phyloP scores from a whole-genome alignment of 2,113 vertebrate species.

The Australoheros scitulus region DNA sequence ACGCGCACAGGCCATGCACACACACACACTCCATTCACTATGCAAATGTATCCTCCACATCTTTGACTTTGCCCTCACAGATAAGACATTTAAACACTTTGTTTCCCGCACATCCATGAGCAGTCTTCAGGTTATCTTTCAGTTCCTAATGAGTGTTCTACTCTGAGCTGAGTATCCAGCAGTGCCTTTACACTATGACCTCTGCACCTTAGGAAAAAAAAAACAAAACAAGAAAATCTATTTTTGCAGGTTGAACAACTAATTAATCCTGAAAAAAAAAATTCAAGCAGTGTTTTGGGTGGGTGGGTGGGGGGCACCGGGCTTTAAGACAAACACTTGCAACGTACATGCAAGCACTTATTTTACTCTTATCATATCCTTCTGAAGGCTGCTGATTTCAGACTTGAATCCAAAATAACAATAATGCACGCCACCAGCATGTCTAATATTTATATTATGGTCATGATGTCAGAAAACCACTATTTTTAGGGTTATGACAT shows the following conservation, averaged over 20 bases:
- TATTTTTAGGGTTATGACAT: neutral
- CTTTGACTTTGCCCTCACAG: neutral
- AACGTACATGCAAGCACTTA: too few relatives aligned
- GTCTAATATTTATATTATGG: neutral
- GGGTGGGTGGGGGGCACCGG: too few relatives aligned
- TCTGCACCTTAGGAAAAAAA: too few relatives aligned
- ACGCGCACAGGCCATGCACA: neutral
- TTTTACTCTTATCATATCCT: too few relatives aligned
- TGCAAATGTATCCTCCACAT: neutral
- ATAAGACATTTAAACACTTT: neutral
- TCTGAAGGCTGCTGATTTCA: too few relatives aligned
- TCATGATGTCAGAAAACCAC: neutral
- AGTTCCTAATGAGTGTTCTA: neutral
- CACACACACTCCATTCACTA: neutral
- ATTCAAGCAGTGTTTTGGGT: neutral
- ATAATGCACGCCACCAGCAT: too few relatives aligned
- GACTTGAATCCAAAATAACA: too few relatives aligned
- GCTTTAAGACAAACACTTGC: too few relatives aligned
- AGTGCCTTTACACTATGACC: neutral
- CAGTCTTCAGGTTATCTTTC: neutral
- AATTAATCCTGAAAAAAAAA: slow-evolving; percentile 5
- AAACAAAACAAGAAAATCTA: neutral
- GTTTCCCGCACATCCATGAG: too few relatives aligned
- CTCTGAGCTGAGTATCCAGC: neutral
- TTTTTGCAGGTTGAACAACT: neutral